These are phyloP conservation scores for Erpetoichthys calabaricus DNA, from an alignment of 2,797 vertebrate species.

Conservation along the genomic window DNA sequence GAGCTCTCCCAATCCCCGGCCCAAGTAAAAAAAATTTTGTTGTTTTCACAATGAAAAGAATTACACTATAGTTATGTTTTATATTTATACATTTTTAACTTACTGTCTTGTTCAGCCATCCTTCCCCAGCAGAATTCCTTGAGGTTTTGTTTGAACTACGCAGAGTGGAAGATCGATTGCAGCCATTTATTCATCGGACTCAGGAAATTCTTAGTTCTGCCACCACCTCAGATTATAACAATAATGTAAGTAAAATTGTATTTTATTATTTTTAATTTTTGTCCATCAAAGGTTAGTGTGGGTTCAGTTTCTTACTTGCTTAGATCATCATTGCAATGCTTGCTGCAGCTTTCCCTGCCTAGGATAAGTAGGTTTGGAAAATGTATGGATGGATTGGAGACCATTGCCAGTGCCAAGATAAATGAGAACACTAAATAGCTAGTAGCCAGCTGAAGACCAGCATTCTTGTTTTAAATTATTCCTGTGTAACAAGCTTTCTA, in stretches of 20 bases:
- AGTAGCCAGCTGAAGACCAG: too few species aligned
- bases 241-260: slow-evolving; percentile 47
- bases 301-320: too few species aligned
- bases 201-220: slow-evolving; percentile 70
- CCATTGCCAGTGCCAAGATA: too few species aligned
- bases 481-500: too few species aligned
- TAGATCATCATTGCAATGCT: too few species aligned
- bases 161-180: slow-evolving; percentile 65
- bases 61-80: not conserved
- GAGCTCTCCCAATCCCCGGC: slow-evolving; percentile 35
- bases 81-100: not conserved
- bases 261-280: not conserved
- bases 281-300: too few species aligned
- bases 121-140: slow-evolving; percentile 64
- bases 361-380: too few species aligned
- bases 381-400: too few species aligned
- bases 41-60: not conserved
- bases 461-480: too few species aligned
- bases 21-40: slow-evolving; percentile 34
- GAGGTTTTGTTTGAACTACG: slow-evolving; percentile 73
- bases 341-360: too few species aligned
- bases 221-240: slow-evolving; percentile 64
- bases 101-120: slow-evolving; percentile 48
- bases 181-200: slow-evolving; percentile 76
- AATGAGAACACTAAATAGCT: too few species aligned